A percentile compares a stretch with the other conserved stretches of the same genome.
Conservation (phyloP, 2,888 invertebrate genomes). For the Vandiemenella viatica region DNA sequence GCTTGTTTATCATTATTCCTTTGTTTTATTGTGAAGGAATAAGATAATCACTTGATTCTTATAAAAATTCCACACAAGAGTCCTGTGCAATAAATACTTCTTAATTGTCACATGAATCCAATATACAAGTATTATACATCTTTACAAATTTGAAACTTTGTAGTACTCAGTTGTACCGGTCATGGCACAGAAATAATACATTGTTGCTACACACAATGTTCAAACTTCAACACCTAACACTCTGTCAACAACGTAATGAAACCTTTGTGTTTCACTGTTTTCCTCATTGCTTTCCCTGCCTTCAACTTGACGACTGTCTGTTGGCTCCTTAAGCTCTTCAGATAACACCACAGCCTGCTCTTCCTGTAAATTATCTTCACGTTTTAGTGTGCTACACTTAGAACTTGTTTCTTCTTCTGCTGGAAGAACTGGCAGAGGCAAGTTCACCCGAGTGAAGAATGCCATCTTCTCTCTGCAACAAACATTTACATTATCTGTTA, state of each 20-base stretch:
- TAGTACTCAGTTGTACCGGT: slow-evolving; percentile 1
- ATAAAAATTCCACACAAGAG: too few relatives aligned
- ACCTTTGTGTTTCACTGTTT: slow-evolving; percentile 34
- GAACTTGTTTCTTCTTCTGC: slow-evolving; percentile 37
- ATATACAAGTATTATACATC: too few relatives aligned
- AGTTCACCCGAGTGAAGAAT: slow-evolving; percentile 74
- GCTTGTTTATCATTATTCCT: too few relatives aligned
- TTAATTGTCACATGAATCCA: too few relatives aligned
- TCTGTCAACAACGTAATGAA: slow-evolving; percentile 70
- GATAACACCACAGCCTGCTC: slow-evolving; percentile 20
- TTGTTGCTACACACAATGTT: slow-evolving; percentile 21
- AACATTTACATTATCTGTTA: slow-evolving; percentile 15
- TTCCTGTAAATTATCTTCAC: slow-evolving; percentile 20
- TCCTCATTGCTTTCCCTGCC: slow-evolving; percentile 31
- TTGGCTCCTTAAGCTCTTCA: slow-evolving; percentile 18
- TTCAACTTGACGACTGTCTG: slow-evolving; percentile 21
- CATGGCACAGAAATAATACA: slow-evolving; percentile 7
- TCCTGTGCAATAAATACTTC: too few relatives aligned
- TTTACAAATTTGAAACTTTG: too few relatives aligned
- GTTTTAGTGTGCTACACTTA: slow-evolving; percentile 17
- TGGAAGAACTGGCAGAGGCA: slow-evolving; percentile 60
- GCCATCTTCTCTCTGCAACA: slow-evolving; percentile 85
- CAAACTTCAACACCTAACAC: slow-evolving; percentile 74
- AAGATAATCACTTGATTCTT: too few relatives aligned
- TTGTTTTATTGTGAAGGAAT: too few relatives aligned